These are phyloP conservation scores for Sturnira hondurensis DNA, from an alignment of 2,113 vertebrate genomes.

Conservation along the genomic window DNA sequence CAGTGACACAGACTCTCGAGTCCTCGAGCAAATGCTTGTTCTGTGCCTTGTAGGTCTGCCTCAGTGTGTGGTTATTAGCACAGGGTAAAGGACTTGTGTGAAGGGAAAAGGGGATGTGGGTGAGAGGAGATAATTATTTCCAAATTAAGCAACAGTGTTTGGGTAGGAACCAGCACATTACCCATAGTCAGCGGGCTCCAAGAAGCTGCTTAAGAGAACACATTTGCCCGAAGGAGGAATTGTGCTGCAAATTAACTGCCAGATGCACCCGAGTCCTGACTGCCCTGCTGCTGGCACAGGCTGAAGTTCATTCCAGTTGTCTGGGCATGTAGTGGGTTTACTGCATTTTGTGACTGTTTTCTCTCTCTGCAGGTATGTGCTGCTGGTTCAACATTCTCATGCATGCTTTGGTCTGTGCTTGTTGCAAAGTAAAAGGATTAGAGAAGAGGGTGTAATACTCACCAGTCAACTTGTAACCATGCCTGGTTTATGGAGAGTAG, in stretches of 20 bases:
- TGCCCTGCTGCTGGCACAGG: background rate
- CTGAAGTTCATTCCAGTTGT: background rate
- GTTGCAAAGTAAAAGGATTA: background rate
- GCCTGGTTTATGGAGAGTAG: background rate
- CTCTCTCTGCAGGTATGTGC: background rate
- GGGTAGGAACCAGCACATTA: background rate
- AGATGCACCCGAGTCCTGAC: rapidly evolving
- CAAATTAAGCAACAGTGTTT: background rate
- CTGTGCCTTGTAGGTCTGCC: background rate
- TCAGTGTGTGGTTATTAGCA: background rate
- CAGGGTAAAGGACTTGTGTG: background rate
- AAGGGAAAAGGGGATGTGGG: background rate
- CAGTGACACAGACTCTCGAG: background rate
- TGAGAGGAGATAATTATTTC: background rate
- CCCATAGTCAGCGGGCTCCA: background rate
- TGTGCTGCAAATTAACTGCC: rapidly evolving
- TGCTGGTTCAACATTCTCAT: background rate
- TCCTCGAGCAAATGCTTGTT: background rate
- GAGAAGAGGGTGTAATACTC: background rate
- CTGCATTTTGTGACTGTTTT: background rate
- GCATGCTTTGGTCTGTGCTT: background rate
- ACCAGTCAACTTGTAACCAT: background rate
- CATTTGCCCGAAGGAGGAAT: background rate
- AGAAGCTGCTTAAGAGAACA: background rate
- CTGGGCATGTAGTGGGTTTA: background rate